Conservation (phyloP, 1,140 invertebrate genomes). For the Daktulosphaira vitifoliae region DNA sequence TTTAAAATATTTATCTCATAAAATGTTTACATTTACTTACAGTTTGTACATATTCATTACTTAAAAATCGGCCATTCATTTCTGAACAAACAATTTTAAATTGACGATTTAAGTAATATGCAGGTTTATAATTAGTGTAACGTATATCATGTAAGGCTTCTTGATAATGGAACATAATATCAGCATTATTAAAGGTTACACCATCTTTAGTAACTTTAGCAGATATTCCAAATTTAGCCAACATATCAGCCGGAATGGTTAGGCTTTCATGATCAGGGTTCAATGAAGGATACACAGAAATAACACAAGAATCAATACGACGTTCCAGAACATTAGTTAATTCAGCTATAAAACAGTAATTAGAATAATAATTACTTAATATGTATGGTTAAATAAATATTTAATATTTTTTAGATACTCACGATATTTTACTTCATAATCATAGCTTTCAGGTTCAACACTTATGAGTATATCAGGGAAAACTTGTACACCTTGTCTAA, state of each 20-base stretch:
- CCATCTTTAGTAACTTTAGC: conserved; percentile 74
- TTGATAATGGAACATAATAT: conserved; percentile 77
- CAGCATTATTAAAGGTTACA: conserved; percentile 71
- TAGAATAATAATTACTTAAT: not conserved
- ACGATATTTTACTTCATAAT: conserved; percentile 43
- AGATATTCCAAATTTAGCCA: conserved; percentile 61
- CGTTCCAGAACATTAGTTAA: conserved; percentile 40
- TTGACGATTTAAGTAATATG: conserved; percentile 85
- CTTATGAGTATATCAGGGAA: conserved; percentile 70
- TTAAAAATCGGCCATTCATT: conserved; percentile 82
- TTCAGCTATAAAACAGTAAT: conserved; percentile 34
- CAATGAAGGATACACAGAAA: conserved; percentile 84
- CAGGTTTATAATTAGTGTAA: conserved; percentile 88
- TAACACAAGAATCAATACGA: conserved; percentile 77
- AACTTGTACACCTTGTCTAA: conserved; percentile 70
- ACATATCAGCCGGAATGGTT: conserved; percentile 62
- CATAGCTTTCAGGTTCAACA: conserved; percentile 47
- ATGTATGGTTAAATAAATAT: not conserved
- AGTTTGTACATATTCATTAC: conserved; percentile 88
- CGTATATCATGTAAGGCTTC: conserved; percentile 74
- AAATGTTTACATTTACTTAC: conserved; percentile 48
- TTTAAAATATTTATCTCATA: conserved; percentile 32
- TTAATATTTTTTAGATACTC: conserved; percentile 27
- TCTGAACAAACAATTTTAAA: conserved; percentile 92
- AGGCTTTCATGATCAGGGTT: conserved; percentile 90